Conservation (phyloP, 2,888 invertebrate species). For the Leptinotarsa rubiginosa region DNA sequence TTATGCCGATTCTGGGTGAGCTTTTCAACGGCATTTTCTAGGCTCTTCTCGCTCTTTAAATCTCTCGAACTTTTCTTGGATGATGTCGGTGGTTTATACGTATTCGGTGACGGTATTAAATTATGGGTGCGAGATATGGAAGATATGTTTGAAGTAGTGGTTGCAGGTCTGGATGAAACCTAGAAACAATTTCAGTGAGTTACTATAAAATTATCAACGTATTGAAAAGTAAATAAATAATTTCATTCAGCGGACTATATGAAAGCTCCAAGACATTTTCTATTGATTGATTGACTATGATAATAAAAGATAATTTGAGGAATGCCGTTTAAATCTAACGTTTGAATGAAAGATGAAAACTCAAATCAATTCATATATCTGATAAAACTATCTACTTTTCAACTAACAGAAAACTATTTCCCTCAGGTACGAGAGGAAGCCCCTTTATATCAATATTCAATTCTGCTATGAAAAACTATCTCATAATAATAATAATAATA, state of each 20-base stretch:
- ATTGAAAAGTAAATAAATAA: too few species aligned
- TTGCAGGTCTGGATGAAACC: slow-evolving; percentile 39
- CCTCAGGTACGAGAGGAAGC: not conserved
- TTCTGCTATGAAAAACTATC: not conserved
- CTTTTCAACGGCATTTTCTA: slow-evolving; percentile 63
- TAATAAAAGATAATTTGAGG: too few species aligned
- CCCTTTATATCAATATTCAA: not conserved
- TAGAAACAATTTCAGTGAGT: slow-evolving; percentile 21
- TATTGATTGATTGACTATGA: too few species aligned
- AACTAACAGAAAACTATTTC: too few species aligned
- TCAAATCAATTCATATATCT: too few species aligned
- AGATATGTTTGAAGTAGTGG: slow-evolving; percentile 36
- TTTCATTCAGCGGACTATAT: too few species aligned
- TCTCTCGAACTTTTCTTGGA: slow-evolving; percentile 49
- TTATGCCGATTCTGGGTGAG: slow-evolving; percentile 61
- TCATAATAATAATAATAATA: too few species aligned
- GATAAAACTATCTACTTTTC: too few species aligned
- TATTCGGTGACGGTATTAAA: slow-evolving; percentile 28
- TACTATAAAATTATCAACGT: too few species aligned
- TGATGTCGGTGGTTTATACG: slow-evolving; percentile 36
- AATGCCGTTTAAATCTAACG: too few species aligned
- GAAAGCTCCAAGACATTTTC: too few species aligned
- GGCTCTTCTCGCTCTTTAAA: slow-evolving; percentile 60
- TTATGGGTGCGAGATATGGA: slow-evolving; percentile 36
- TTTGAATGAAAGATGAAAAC: too few species aligned